Evolutionary conservation across 1,140 invertebrate species (phyloP), one percentile per base, ranked within the genome.

Genomic region (Drosophila subobscura): DNA sequence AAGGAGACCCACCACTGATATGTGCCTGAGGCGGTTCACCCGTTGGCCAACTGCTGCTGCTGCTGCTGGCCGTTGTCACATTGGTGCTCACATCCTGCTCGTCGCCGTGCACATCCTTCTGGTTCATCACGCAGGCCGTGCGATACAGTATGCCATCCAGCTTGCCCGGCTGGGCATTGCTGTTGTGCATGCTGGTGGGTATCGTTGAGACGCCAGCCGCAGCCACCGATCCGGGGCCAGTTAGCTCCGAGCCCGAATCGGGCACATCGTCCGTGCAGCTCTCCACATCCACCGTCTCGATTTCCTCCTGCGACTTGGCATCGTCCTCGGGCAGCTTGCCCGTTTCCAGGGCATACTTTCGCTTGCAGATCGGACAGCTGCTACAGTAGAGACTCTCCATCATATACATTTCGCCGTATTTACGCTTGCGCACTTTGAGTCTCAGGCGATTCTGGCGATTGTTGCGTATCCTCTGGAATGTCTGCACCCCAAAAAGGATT

Each of bases 301-400:
- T 93, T 73, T 93, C 93, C 6, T 93, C 93, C 53, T 91, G 89
- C 47, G 79, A 52, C 40, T 91, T 89, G 16, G 25, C 37, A 50
- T 91, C 84, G 10, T 91, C 80, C 89, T 89, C 20, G 94, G 33
- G 96, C 89, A 89, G 51, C 22, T 89, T 89, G 16, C 89, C 89
- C 12, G 89, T 81, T 86, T 97, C 95, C 77, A 96, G 95, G 1
- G 95, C 92, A 51, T 92, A 91, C 56, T 92, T 91, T 44, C 96
- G 95, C 75, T 93, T 95, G 84, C 96, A 97, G 50, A 97, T 95
- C n/a, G 96, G 95, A 92, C 96, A 97, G 0, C 93, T 92, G 41
- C 86, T 91, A 49, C 91, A 92, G 64, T 91, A 91, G 46, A 91
- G 74, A 77, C 90, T 92, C 61, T 91, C 91, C 81, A 91, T 84